Conservation (phyloP, 2,113 vertebrate species). For the Nettapus auritus region DNA sequence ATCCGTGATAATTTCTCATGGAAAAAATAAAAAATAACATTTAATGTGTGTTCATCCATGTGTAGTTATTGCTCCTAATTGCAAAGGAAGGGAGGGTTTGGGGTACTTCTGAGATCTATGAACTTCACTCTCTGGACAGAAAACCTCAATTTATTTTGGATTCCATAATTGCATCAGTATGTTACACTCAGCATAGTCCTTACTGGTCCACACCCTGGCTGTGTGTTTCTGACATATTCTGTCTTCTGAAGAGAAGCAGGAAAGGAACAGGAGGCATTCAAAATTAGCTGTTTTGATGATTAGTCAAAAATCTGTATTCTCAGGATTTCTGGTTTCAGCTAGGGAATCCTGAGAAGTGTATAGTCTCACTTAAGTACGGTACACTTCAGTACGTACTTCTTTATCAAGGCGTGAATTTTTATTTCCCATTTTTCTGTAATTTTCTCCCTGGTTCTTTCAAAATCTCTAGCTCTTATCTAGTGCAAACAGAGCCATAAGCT, state of each 20-base stretch:
- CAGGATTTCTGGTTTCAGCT: not conserved
- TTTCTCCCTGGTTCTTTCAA: not conserved
- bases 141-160: not conserved
- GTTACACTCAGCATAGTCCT: not conserved
- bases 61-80: not conserved
- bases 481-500: not conserved
- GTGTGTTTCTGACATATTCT: not conserved
- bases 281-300: not conserved
- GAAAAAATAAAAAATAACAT: not conserved
- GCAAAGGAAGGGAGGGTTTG: not conserved
- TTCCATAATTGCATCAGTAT: not conserved
- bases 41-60: not conserved
- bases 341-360: not conserved
- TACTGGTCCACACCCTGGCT: not conserved
- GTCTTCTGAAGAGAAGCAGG: not conserved
- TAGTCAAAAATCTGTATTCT: not conserved
- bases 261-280: not conserved
- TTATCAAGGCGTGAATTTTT: not conserved
- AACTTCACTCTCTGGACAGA: not conserved
- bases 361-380: not conserved
- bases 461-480: not conserved
- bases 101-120: not conserved
- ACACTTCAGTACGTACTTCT: not conserved
- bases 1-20: not conserved
- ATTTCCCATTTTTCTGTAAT: not conserved